phyloP scores from a whole-genome alignment of 1,140 invertebrate species.

The Ostrea edulis region DNA sequence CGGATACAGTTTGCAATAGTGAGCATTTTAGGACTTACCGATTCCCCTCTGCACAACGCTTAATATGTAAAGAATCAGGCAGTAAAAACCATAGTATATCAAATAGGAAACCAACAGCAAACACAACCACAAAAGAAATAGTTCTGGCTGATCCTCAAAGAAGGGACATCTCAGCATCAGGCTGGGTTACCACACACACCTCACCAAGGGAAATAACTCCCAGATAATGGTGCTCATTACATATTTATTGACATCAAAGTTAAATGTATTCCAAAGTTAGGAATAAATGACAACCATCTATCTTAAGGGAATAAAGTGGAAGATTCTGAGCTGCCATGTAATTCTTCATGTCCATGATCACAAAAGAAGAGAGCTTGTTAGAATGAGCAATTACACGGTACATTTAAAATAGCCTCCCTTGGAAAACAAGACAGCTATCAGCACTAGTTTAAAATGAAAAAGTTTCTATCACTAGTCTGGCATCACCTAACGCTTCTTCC shows the following conservation, averaged over 20 bases:
- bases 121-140: constrained; percentile 68
- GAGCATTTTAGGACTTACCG: background rate
- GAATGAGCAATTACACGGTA: background rate
- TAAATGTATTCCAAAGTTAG: background rate
- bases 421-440: background rate
- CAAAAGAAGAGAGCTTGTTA: background rate
- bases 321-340: background rate
- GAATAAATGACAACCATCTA: background rate
- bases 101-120: constrained; percentile 68
- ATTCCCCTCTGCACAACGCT: background rate
- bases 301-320: background rate
- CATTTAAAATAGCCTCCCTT: background rate
- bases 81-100: constrained; percentile 70
- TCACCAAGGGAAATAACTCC: background rate
- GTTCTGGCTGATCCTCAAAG: constrained; percentile 74
- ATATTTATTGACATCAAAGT: background rate
- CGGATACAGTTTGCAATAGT: no score
- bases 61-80: constrained; percentile 70
- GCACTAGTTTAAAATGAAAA: background rate
- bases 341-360: background rate
- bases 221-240: background rate
- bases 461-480: background rate
- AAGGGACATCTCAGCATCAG: constrained; percentile 74
- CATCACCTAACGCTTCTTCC: background rate
- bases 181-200: background rate